These are phyloP conservation scores for Oriolus oriolus DNA, from an alignment of 2,113 vertebrate genomes.

Conservation along the genomic window DNA sequence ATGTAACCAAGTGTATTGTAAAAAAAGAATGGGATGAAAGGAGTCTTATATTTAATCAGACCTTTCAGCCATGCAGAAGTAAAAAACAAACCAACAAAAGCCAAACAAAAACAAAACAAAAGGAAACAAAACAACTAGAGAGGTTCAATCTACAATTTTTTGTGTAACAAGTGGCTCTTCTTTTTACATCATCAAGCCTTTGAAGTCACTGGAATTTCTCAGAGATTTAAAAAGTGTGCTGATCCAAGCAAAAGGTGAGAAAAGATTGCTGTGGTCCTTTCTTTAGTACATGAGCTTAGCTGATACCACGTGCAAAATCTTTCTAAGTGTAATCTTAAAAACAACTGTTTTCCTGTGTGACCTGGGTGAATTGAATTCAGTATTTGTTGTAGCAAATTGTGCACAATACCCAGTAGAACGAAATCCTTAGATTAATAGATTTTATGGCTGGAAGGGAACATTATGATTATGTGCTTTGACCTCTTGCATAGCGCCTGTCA, in stretches of 20 bases:
- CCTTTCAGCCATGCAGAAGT: not conserved
- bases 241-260: not conserved
- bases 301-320: not conserved
- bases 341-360: not conserved
- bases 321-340: not conserved
- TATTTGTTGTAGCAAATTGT: constrained; percentile 9
- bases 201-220: not conserved
- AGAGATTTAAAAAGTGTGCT: not conserved
- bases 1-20: not conserved
- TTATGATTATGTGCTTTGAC: constrained; percentile 38
- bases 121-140: not conserved
- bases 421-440: constrained; percentile 18
- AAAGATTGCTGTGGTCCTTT: not conserved
- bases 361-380: not conserved
- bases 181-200: not conserved
- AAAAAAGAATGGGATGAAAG: not conserved
- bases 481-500: not conserved
- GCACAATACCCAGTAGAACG: not conserved
- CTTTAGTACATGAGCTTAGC: not conserved
- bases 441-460: not conserved
- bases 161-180: not conserved
- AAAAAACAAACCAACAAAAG: not conserved
- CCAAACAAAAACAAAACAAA: not conserved
- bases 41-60: not conserved
- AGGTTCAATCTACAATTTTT: not conserved